Base-by-base conservation (phyloP, 2,888 invertebrate species). In the Diaprepes abbreviatus region DNA sequence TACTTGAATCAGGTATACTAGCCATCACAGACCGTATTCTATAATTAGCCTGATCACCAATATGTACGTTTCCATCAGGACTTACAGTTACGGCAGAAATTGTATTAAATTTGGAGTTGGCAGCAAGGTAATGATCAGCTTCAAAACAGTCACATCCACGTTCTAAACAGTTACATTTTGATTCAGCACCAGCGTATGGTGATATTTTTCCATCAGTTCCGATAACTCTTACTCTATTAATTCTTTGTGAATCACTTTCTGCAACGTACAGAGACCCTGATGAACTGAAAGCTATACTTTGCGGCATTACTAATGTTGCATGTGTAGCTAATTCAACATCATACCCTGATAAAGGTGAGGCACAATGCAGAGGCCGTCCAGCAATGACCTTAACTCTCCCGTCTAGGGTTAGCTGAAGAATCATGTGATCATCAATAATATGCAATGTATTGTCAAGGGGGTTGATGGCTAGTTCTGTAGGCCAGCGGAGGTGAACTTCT, bases 371-470 rank as follows among this genome's bases (percentile, higher is more conserved):
- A 0, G 97, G 97, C 58, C 95, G 89, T 4, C 98, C 98, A 3
- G 97, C 97, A 12, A 97, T 92, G 1, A 97, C 95, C 77, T 96
- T 93, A 0, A 97, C 93, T 65, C 96, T 88, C 10, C 95, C 94
- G 83, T 97, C 96, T 0, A 93, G 91, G 1, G 97, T 96, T 85
- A 97, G 88, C 80, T 96, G 94, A 10, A 97, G 86, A 55, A 95
- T 94, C 93, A 97, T 95, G 80, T 97, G 97, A 80, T 96, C 96
- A 79, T 98, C 98, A 57, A 98, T 94, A 75, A 99, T 95, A 82
- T 98, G 96, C 24, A 99, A 86, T 0, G 95, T 93, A 82, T 97
- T 96, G 82, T 98, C 97, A 60, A 97, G 85, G 0, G 97, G 98
- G 83, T 96, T 97, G 31, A 98, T 94, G 0, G 97, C 92, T 12